Evolutionary conservation across 2,113 vertebrate genomes (phyloP).

Genomic region (Protobothrops flavoviridis): DNA sequence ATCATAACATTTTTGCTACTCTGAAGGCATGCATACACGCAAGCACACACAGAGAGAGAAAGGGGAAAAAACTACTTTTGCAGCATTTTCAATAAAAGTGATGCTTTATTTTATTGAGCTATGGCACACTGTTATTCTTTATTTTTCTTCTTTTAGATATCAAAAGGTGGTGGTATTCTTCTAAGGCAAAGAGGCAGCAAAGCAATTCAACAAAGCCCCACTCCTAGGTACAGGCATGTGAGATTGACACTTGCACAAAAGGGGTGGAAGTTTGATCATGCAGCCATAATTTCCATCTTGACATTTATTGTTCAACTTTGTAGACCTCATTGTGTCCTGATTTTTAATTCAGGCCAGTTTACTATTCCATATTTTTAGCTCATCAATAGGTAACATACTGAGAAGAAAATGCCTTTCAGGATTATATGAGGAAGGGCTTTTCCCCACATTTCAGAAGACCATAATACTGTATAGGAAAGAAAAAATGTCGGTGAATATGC

Average conservation of each 20-base stretch:
- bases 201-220: slow-evolving; percentile 7
- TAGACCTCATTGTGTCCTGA: no score
- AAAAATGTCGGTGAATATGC: background rate
- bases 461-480: background rate
- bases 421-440: background rate
- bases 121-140: slow-evolving; percentile 10
- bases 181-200: background rate
- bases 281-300: no score
- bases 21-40: background rate
- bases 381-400: no score
- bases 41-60: background rate
- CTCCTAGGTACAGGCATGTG: no score
- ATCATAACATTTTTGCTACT: slow-evolving; percentile 21
- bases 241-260: no score
- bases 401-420: background rate
- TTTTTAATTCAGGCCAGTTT: no score
- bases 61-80: slow-evolving; percentile 20
- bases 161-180: slow-evolving; percentile 20
- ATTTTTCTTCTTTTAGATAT: slow-evolving; percentile 44
- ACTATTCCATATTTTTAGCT: no score
- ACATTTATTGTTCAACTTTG: no score
- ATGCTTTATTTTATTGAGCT: background rate
- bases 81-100: slow-evolving; percentile 10
- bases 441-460: background rate
- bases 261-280: no score